Conservation (phyloP, 2,888 invertebrate genomes). For the Nymphalis polychloros region DNA sequence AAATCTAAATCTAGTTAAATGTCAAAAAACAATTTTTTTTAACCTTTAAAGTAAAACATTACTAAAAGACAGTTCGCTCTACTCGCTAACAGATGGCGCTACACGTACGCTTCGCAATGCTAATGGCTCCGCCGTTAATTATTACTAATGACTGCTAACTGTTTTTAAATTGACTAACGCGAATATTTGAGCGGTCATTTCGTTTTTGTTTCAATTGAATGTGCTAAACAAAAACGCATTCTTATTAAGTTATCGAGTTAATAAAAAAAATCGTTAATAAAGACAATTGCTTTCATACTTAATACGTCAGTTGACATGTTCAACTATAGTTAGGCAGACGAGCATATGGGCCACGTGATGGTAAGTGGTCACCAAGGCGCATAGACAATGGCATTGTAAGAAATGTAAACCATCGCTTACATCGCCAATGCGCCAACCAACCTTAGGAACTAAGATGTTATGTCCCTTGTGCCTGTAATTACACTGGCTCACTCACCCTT, state of each 20-base stretch:
- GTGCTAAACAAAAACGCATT: slow-evolving; percentile 31
- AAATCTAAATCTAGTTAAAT: too few species aligned
- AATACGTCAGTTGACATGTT: not conserved
- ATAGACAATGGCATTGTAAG: too few species aligned
- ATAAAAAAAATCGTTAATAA: not conserved
- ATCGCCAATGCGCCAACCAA: too few species aligned
- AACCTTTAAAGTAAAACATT: not conserved
- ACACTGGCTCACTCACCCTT: too few species aligned
- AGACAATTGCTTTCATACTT: not conserved
- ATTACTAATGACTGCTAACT: slow-evolving; percentile 60
- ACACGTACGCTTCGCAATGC: slow-evolving; percentile 21
- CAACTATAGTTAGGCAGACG: too few species aligned
- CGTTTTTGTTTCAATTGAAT: slow-evolving; percentile 35
- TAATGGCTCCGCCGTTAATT: slow-evolving; percentile 42
- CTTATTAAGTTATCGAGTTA: slow-evolving; percentile 39
- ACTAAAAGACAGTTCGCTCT: slow-evolving; percentile 42
- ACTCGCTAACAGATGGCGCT: slow-evolving; percentile 68
- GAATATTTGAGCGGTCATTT: slow-evolving; percentile 41
- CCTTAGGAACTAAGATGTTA: too few species aligned
- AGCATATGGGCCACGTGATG: too few species aligned
- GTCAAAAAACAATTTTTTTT: not conserved
- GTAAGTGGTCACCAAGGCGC: too few species aligned
- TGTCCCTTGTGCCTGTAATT: too few species aligned
- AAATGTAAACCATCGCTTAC: too few species aligned
- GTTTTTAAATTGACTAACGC: slow-evolving; percentile 49